Conservation (phyloP, 2,888 invertebrate genomes). For the Zaprionus lineosus region DNA sequence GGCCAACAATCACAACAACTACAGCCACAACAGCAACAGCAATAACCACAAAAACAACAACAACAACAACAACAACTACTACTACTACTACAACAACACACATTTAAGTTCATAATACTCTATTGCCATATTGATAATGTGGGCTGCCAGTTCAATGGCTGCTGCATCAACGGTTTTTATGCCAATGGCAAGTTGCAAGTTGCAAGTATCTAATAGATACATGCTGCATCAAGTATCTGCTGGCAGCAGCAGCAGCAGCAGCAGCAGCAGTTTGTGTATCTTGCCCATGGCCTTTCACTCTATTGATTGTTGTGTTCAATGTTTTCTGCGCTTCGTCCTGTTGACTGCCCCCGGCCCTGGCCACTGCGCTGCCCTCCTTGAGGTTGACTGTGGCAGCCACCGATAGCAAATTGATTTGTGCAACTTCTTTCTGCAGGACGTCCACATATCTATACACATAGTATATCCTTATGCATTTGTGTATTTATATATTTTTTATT, state of each 20-base stretch:
- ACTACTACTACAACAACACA: constrained; percentile 2
- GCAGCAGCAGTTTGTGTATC: constrained; percentile 2
- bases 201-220: constrained; percentile 37
- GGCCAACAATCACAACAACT: constrained; percentile 11
- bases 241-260: constrained; percentile 1
- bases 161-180: constrained; percentile 28
- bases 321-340: not conserved
- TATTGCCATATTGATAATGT: constrained; percentile 31
- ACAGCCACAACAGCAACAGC: constrained; percentile 5
- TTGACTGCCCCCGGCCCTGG: too few species aligned
- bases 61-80: not conserved
- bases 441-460: too few species aligned
- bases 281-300: not conserved
- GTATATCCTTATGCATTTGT: too few species aligned
- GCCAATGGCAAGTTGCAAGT: constrained; percentile 31
- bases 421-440: too few species aligned
- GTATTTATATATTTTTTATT: too few species aligned
- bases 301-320: not conserved
- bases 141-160: constrained; percentile 39
- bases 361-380: too few species aligned
- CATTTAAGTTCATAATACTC: constrained; percentile 40
- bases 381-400: not conserved
- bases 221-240: constrained; percentile 3
- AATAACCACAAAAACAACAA: not conserved
- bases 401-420: not conserved